Percentiles rank a stretch among this genome's conserved stretches.
phyloP scores from a whole-genome alignment of 2,888 invertebrate genomes.

The Blomia tropicalis region DNA sequence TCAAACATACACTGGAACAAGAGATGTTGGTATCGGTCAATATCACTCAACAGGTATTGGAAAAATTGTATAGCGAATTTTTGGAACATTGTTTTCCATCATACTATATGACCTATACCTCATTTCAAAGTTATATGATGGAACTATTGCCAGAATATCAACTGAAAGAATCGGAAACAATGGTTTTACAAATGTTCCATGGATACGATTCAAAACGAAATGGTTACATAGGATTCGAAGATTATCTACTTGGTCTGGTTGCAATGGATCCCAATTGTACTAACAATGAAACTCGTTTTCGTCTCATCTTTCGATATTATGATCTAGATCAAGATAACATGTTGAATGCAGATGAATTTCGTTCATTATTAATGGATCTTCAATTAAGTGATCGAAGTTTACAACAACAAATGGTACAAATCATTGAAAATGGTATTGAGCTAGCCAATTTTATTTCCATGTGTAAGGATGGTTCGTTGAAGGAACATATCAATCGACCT shows the following conservation, averaged over 20 bases:
- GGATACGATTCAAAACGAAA: background rate
- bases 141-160: background rate
- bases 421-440: background rate
- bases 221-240: conserved; percentile 9
- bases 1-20: background rate
- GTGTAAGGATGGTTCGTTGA: background rate
- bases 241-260: conserved; percentile 8
- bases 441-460: background rate
- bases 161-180: background rate
- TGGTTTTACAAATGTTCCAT: background rate
- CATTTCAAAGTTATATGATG: conserved; percentile 5
- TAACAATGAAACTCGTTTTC: background rate
- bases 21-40: background rate
- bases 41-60: background rate
- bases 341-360: background rate
- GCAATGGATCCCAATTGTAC: conserved; percentile 2
- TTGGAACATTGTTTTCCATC: conserved; percentile 19
- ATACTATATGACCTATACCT: conserved; percentile 3
- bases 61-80: conserved; percentile 16
- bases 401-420: background rate
- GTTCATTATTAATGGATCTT: background rate
- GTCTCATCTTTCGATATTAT: conserved; percentile 19
- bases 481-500: background rate
- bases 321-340: background rate
- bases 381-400: background rate